A percentile compares a stretch with the other conserved stretches of the same genome.
These are phyloP conservation scores for Andrena trimmerana DNA, from an alignment of 2,888 invertebrate genomes.

Conservation along the genomic window DNA sequence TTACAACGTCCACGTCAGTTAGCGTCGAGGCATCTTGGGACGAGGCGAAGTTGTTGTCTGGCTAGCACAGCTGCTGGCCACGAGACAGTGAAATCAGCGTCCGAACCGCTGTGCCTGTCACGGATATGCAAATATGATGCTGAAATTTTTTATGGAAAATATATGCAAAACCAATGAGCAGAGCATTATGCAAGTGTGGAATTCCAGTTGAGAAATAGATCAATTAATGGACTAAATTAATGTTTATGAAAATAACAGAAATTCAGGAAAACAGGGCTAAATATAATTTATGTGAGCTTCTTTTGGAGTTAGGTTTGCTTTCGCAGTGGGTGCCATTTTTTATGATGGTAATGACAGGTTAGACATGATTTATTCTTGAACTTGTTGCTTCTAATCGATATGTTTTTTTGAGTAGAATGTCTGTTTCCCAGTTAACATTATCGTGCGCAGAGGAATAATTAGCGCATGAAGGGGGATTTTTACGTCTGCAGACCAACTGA, in stretches of 20 bases:
- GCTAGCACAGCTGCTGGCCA: slow-evolving; percentile 27
- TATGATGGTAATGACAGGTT: too few relatives aligned
- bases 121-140: not conserved
- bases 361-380: too few relatives aligned
- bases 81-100: slow-evolving; percentile 37
- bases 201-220: too few relatives aligned
- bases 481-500: slow-evolving; percentile 5
- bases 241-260: too few relatives aligned
- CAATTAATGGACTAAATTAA: too few relatives aligned
- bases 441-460: slow-evolving; percentile 3
- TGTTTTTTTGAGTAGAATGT: not conserved
- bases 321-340: too few relatives aligned
- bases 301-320: too few relatives aligned
- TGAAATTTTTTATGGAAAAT: not conserved
- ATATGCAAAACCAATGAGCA: not conserved
- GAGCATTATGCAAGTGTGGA: not conserved
- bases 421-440: not conserved
- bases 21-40: slow-evolving; percentile 65
- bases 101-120: slow-evolving; percentile 24
- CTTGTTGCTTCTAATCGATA: not conserved
- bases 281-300: too few relatives aligned
- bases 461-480: not conserved
- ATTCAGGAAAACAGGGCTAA: too few relatives aligned
- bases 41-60: slow-evolving; percentile 44
- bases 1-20: slow-evolving; percentile 73